A percentile compares a stretch with the other conserved stretches of the same genome.
Evolutionary conservation across 1,140 invertebrate species (phyloP).

Genomic region (Thaumatotibia leucotreta): DNA sequence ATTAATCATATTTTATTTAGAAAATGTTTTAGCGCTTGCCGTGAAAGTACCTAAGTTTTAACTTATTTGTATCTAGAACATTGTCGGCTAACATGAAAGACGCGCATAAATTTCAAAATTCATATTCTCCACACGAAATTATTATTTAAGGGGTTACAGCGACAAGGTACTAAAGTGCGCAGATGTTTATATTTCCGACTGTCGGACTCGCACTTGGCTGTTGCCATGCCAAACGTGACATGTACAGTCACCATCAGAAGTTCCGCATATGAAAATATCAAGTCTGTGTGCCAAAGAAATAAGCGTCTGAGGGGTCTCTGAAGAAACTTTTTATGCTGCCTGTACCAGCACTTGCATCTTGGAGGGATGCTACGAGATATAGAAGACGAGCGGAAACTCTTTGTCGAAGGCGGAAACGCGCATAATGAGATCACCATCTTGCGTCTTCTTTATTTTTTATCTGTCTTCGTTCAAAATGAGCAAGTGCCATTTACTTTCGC

Average conservation of each 20-base stretch:
- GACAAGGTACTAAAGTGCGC: neutral
- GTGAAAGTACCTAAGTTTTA: no score
- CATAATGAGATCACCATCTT: constrained; percentile 67
- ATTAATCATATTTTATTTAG: no score
- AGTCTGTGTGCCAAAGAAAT: no score
- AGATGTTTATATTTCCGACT: neutral
- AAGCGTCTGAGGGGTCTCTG: no score
- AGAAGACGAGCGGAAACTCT: constrained; percentile 69
- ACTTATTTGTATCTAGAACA: no score
- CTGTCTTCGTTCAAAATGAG: constrained; percentile 29
- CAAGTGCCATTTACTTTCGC: neutral
- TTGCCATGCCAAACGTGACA: constrained; percentile 41
- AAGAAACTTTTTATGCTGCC: no score
- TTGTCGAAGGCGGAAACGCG: constrained; percentile 65
- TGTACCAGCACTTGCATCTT: constrained; percentile 64
- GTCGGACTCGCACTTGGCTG: neutral
- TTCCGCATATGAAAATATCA: no score
- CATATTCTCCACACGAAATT: neutral
- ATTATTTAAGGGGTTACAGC: neutral
- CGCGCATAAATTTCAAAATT: no score
- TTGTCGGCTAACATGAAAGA: no score
- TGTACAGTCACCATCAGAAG: constrained; percentile 42
- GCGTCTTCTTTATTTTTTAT: constrained; percentile 60
- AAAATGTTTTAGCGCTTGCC: no score
- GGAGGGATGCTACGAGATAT: constrained; percentile 62